phyloP scores from a whole-genome alignment of 2,113 vertebrate species.

The Mormyrus iriodes region DNA sequence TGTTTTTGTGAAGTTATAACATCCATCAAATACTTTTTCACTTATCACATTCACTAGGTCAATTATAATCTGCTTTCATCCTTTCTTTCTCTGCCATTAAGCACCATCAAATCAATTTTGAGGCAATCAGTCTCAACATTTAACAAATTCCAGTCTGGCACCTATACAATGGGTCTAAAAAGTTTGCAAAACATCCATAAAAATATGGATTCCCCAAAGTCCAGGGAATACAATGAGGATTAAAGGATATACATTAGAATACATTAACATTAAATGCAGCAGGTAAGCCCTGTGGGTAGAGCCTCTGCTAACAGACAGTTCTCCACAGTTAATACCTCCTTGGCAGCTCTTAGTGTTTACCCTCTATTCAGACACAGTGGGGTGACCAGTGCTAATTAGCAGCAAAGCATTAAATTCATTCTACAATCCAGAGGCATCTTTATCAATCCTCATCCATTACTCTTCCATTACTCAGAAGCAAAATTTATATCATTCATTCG shows the following conservation, averaged over 20 bases:
- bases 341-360: not conserved
- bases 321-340: not conserved
- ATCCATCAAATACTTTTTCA: not conserved
- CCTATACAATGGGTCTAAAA: not conserved
- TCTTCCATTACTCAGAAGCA: not conserved
- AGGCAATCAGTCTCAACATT: not conserved
- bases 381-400: slow-evolving; percentile 3
- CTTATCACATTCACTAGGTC: no score
- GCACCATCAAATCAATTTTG: not conserved
- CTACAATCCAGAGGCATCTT: not conserved
- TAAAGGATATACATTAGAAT: not conserved
- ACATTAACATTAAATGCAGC: not conserved
- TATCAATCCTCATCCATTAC: not conserved
- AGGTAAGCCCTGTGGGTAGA: not conserved
- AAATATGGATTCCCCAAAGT: not conserved
- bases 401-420: not conserved
- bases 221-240: not conserved
- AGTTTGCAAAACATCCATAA: not conserved
- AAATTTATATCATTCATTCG: not conserved
- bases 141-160: not conserved
- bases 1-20: not conserved
- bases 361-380: not conserved
- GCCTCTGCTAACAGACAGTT: not conserved
- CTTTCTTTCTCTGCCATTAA: not conserved
- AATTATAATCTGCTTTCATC: no score